A percentile compares a stretch with the other conserved stretches of the same genome.
phyloP scores from a whole-genome alignment of 1,140 invertebrate genomes.

The Heliconius nattereri region DNA sequence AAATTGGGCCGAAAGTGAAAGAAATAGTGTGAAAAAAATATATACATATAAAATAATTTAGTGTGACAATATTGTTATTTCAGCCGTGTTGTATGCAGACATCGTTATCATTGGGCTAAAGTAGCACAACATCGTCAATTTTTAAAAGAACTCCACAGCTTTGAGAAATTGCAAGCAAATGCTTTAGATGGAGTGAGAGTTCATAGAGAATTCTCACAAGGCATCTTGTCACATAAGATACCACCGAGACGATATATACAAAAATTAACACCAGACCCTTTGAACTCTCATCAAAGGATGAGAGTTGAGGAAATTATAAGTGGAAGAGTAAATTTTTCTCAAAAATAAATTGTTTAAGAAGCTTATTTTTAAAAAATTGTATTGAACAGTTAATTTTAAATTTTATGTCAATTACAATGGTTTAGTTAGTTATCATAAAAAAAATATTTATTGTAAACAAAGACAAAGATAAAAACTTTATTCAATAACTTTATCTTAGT shows the following conservation, averaged over 20 bases:
- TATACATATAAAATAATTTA: not conserved
- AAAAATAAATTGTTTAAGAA: slow-evolving; percentile 49
- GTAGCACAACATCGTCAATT: slow-evolving; percentile 71
- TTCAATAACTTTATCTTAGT: not conserved
- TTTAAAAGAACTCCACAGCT: slow-evolving; percentile 72
- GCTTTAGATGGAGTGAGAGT: slow-evolving; percentile 76
- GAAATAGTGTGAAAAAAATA: too few species aligned
- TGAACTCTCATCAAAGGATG: slow-evolving; percentile 68
- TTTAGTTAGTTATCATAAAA: not conserved
- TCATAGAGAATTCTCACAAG: slow-evolving; percentile 76
- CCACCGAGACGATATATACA: slow-evolving; percentile 71
- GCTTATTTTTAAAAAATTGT: not conserved
- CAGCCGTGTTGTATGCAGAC: slow-evolving; percentile 72
- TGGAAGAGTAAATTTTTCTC: slow-evolving; percentile 58
- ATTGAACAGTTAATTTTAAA: too few species aligned
- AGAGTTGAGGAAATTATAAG: slow-evolving; percentile 73
- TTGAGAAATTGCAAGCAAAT: slow-evolving; percentile 73
- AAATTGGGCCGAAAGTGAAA: too few species aligned
- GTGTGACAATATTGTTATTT: slow-evolving; percentile 35
- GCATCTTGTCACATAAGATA: slow-evolving; percentile 75
- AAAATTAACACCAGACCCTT: slow-evolving; percentile 67
- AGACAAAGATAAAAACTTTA: too few species aligned
- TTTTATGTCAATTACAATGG: not conserved
- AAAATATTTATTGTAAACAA: not conserved
- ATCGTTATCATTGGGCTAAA: slow-evolving; percentile 71